Conservation (phyloP, 2,113 vertebrate genomes). For the Leptobrachium ailaonicum region DNA sequence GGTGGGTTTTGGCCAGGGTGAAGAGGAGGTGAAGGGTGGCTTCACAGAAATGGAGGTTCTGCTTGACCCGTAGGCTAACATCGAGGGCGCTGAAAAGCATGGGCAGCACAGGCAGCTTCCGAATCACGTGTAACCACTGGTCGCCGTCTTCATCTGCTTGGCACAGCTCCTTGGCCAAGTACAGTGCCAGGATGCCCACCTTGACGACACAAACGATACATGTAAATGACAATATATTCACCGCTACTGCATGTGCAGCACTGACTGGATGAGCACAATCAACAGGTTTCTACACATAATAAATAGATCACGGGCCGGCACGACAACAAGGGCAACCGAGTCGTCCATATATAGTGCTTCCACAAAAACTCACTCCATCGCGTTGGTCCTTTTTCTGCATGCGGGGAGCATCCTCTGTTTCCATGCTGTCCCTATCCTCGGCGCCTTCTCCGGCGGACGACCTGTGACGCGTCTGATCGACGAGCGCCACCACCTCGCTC, state of each 20-base stretch:
- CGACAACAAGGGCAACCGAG: no score
- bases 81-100: slow-evolving; percentile 86
- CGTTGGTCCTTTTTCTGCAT: slow-evolving; percentile 85
- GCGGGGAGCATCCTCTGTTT: slow-evolving; percentile 80
- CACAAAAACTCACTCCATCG: slow-evolving; percentile 75
- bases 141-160: slow-evolving; percentile 88
- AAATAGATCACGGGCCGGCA: no score
- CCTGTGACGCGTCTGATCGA: slow-evolving; percentile 84
- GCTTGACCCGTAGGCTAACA: slow-evolving; percentile 87
- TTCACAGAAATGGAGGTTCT: slow-evolving; percentile 94
- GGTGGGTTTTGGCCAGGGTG: slow-evolving; percentile 87
- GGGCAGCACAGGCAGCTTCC: slow-evolving; percentile 85
- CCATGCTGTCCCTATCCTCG: slow-evolving; percentile 95
- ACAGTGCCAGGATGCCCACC: slow-evolving; percentile 92
- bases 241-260: no score
- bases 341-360: no score
- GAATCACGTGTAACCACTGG: slow-evolving; percentile 85
- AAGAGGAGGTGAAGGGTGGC: slow-evolving; percentile 90
- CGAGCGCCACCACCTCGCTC: slow-evolving; percentile 82
- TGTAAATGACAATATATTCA: no score
- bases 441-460: slow-evolving; percentile 57
- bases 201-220: slow-evolving; percentile 52
- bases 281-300: no score
- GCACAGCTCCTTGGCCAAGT: slow-evolving; percentile 93
- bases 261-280: no score